Conservation (phyloP, 2,888 invertebrate species). For the Plebejus melissa region DNA sequence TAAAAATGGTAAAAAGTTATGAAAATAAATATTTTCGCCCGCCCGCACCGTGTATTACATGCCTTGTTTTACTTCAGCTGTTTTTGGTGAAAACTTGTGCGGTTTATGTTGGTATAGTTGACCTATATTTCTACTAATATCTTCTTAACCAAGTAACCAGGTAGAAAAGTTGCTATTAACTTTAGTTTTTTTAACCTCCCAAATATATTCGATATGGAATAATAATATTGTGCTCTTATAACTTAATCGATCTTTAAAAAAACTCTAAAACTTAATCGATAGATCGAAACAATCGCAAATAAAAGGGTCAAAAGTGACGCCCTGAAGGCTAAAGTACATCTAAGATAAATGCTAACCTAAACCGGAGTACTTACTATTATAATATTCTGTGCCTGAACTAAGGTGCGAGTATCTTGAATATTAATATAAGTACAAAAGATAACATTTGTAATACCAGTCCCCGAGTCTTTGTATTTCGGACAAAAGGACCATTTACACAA, state of each 20-base stretch:
- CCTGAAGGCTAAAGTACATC: no score
- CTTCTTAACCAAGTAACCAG: no score
- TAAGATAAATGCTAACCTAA: not conserved
- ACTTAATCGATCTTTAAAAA: no score
- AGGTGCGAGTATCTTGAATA: not conserved
- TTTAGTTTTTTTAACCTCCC: no score
- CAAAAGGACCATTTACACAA: conserved; percentile 11
- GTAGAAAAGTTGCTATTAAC: no score
- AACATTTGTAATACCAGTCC: not conserved
- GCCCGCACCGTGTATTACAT: not conserved
- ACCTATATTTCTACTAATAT: no score
- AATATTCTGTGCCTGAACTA: not conserved
- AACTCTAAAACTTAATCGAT: no score
- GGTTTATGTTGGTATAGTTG: not conserved
- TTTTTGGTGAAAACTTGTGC: not conserved
- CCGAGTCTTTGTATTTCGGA: not conserved
- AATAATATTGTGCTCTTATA: no score
- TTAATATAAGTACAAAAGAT: not conserved
- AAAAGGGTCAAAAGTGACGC: not conserved
- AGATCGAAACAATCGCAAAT: no score
- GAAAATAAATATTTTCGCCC: conserved; percentile 17
- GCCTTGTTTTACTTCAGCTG: not conserved
- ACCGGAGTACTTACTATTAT: no score
- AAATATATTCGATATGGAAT: no score
- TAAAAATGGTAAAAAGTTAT: conserved; percentile 4